phyloP scores from a whole-genome alignment of 2,888 invertebrate species.

The Atethmia centrago region DNA sequence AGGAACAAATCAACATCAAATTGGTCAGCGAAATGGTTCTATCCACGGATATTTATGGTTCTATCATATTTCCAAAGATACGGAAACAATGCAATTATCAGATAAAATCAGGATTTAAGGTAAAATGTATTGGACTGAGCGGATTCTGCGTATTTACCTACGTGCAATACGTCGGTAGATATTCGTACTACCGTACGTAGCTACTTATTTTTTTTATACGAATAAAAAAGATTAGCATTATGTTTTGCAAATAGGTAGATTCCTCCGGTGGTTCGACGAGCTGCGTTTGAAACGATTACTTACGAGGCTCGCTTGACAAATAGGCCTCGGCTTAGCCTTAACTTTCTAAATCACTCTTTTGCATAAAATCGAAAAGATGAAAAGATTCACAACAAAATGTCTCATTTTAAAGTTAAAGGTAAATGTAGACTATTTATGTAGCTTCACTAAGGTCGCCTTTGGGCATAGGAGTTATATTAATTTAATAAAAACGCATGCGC shows the following conservation, averaged over 20 bases:
- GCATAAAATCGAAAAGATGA: slow-evolving; percentile 16
- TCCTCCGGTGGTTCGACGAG: slow-evolving; percentile 33
- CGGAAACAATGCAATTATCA: slow-evolving; percentile 37
- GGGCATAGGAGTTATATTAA: neutral
- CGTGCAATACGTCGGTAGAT: neutral
- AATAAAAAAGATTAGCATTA: slow-evolving; percentile 27
- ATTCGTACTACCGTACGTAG: slow-evolving; percentile 14
- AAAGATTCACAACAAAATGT: slow-evolving; percentile 3
- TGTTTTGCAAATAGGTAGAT: slow-evolving; percentile 37
- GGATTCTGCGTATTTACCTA: slow-evolving; percentile 1
- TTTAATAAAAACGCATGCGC: neutral
- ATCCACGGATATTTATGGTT: too few relatives aligned
- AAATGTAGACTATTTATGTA: neutral
- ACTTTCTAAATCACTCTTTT: slow-evolving; percentile 42
- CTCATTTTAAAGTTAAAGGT: neutral
- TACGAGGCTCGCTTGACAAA: slow-evolving; percentile 41
- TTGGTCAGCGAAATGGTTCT: slow-evolving; percentile 33
- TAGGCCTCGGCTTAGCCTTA: slow-evolving; percentile 49
- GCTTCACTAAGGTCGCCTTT: neutral
- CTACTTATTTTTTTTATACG: neutral
- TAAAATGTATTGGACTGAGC: slow-evolving; percentile 6
- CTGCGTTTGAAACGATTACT: slow-evolving; percentile 49
- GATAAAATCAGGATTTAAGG: slow-evolving; percentile 34
- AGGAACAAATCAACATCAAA: slow-evolving; percentile 15
- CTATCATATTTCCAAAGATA: slow-evolving; percentile 37